phyloP scores from a whole-genome alignment of 2,113 vertebrate genomes.

The Peucedramus taeniatus region DNA sequence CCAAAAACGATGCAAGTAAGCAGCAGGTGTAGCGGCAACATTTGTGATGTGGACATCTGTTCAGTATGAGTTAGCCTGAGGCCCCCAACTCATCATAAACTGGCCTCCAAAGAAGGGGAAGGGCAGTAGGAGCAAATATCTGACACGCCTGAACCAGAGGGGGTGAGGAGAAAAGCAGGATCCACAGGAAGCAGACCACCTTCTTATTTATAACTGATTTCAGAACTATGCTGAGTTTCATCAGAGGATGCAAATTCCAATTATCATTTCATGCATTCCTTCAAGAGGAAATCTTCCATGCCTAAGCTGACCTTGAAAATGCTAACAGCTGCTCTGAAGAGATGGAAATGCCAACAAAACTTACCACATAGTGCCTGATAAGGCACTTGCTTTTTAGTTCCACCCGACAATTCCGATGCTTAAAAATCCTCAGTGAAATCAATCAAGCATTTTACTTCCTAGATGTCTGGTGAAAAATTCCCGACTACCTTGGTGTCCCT shows the following conservation, averaged over 20 bases:
- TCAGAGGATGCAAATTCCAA: constrained; percentile 10
- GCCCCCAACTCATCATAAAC: background rate
- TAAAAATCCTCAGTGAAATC: constrained; percentile 10
- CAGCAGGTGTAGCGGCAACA: background rate
- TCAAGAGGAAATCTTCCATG: background rate
- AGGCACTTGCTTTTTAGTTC: background rate
- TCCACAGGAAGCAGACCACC: background rate
- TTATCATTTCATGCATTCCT: background rate
- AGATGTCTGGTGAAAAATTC: background rate
- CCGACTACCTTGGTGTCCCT: background rate
- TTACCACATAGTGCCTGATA: background rate
- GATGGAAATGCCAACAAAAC: constrained; percentile 19
- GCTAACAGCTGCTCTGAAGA: constrained; percentile 40
- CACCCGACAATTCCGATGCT: background rate
- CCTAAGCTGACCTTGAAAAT: constrained; percentile 44
- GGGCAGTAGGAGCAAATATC: background rate
- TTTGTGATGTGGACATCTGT: constrained; percentile 30
- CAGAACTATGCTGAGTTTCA: background rate
- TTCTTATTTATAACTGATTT: constrained; percentile 18
- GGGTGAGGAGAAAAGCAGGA: background rate
- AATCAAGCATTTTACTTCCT: background rate
- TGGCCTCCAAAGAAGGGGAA: background rate
- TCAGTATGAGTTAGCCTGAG: background rate
- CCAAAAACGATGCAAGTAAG: background rate
- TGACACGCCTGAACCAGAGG: background rate